Evolutionary conservation across 2,888 invertebrate species (phyloP).

Genomic region (Dynastes hyllus): DNA sequence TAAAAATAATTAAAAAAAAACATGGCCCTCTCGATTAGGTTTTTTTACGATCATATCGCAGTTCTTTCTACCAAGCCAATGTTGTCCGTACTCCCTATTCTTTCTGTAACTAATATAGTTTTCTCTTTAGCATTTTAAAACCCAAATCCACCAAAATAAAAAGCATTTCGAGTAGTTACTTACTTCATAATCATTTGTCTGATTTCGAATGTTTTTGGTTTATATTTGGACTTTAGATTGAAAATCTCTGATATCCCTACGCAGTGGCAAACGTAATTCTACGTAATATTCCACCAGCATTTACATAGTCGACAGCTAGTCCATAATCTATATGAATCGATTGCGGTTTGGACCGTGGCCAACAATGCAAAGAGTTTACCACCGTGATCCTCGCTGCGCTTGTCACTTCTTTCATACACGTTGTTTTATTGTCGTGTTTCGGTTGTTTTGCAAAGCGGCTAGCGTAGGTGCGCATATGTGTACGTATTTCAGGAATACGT

Average conservation of each 20-base stretch:
- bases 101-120: too few relatives aligned
- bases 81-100: too few relatives aligned
- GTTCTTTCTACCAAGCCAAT: too few relatives aligned
- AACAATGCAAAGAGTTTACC: conserved; percentile 4
- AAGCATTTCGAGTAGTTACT: too few relatives aligned
- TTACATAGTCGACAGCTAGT: not conserved
- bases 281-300: not conserved
- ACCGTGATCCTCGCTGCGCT: conserved; percentile 6
- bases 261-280: not conserved
- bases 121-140: too few relatives aligned
- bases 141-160: too few relatives aligned
- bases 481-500: conserved; percentile 33
- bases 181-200: too few relatives aligned
- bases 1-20: too few relatives aligned
- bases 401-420: conserved; percentile 18
- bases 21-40: too few relatives aligned
- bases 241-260: not conserved
- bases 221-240: too few relatives aligned
- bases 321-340: conserved; percentile 21
- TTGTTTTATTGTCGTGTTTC: conserved; percentile 39
- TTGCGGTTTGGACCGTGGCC: conserved; percentile 5
- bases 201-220: too few relatives aligned
- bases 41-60: too few relatives aligned
- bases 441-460: conserved; percentile 11
- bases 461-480: conserved; percentile 37